These are phyloP conservation scores for Dasypolia templi DNA, from an alignment of 2,888 invertebrate species.

Conservation along the genomic window DNA sequence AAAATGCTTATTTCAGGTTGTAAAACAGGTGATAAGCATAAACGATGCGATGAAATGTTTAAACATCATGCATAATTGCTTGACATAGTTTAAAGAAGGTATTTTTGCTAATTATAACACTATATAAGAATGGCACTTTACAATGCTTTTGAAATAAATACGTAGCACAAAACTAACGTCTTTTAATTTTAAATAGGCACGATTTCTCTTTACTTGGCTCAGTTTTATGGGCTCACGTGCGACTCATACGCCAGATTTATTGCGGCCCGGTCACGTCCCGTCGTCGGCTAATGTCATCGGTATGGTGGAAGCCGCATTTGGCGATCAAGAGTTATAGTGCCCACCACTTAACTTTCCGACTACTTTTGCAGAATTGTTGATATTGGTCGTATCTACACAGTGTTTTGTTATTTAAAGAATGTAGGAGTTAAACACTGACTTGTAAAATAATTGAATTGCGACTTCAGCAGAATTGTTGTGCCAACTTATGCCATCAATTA, in stretches of 20 bases:
- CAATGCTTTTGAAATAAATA: neutral
- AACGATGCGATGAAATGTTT: neutral
- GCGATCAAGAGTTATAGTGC: constrained; percentile 78
- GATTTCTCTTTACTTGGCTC: constrained; percentile 54
- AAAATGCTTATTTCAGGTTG: neutral
- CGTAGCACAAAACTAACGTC: neutral
- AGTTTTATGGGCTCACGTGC: constrained; percentile 63
- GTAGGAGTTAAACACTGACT: neutral
- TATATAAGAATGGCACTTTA: neutral
- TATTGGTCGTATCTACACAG: too few relatives aligned
- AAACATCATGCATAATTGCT: neutral
- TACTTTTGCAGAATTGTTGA: constrained; percentile 35
- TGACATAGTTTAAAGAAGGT: neutral
- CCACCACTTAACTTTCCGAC: constrained; percentile 66
- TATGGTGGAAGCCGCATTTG: constrained; percentile 64
- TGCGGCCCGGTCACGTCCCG: constrained; percentile 73
- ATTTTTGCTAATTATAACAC: neutral
- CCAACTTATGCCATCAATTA: neutral
- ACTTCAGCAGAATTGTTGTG: neutral
- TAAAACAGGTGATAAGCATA: constrained; percentile 5
- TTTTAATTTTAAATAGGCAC: constrained; percentile 42
- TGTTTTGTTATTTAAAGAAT: neutral
- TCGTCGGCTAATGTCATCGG: constrained; percentile 69
- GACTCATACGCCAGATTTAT: constrained; percentile 66
- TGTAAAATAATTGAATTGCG: neutral